phyloP scores from a whole-genome alignment of 2,113 vertebrate genomes.

The Centrocercus urophasianus region DNA sequence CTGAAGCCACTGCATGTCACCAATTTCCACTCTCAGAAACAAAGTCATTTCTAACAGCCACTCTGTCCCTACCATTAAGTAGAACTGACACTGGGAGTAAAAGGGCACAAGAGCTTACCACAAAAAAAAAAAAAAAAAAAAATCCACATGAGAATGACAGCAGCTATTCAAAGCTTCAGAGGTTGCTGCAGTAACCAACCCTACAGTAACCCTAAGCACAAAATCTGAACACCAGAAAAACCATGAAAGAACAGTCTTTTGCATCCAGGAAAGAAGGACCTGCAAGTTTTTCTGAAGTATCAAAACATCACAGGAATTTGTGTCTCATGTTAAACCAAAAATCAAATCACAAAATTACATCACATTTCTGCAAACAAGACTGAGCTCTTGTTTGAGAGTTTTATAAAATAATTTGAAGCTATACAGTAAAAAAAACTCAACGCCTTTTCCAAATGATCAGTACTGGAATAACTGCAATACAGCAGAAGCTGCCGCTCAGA shows the following conservation, averaged over 20 bases:
- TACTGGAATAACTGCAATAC: not conserved
- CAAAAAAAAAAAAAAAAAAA: not conserved
- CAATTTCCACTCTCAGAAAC: not conserved
- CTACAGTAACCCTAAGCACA: not conserved
- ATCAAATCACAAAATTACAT: not conserved
- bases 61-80: not conserved
- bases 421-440: not conserved
- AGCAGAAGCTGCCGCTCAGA: not conserved
- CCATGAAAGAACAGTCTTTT: not conserved
- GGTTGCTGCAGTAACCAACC: not conserved
- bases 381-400: not conserved
- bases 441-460: not conserved
- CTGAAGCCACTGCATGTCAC: not conserved
- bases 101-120: not conserved
- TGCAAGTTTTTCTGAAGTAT: not conserved
- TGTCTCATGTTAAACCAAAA: not conserved
- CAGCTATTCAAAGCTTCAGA: not conserved
- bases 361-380: not conserved
- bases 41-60: not conserved
- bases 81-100: not conserved
- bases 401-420: not conserved
- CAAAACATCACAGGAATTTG: not conserved
- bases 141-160: not conserved
- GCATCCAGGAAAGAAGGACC: not conserved
- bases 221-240: not conserved